phyloP scores from a whole-genome alignment of 2,888 invertebrate genomes.

The Acanthosoma haemorrhoidale region DNA sequence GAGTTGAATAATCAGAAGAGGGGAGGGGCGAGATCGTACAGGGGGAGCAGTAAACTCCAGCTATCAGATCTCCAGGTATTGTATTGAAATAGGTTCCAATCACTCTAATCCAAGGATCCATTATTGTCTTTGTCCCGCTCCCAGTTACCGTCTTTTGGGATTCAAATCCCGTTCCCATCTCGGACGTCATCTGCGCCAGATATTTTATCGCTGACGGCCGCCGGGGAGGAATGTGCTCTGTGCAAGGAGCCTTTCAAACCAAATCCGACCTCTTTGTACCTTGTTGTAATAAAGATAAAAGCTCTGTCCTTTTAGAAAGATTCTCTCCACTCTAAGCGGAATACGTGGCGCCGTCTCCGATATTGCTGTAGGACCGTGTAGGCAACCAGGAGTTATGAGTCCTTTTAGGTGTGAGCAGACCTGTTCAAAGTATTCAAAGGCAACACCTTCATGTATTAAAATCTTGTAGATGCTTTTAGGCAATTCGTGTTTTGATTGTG shows the following conservation, averaged over 20 bases:
- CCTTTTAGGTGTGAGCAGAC: not conserved
- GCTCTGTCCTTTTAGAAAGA: not conserved
- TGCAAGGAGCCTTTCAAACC: not conserved
- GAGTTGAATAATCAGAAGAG: not conserved
- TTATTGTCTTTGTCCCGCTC: not conserved
- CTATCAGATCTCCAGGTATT: not conserved
- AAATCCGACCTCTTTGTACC: not conserved
- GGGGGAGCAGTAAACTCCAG: slow-evolving; percentile 2
- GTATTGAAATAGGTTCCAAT: slow-evolving; percentile 7
- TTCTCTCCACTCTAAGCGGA: not conserved
- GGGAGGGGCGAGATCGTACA: too few relatives aligned
- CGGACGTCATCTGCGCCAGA: slow-evolving; percentile 3
- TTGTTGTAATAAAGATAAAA: slow-evolving; percentile 2
- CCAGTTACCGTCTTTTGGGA: slow-evolving; percentile 7
- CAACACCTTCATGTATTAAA: too few relatives aligned
- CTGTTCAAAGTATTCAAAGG: not conserved
- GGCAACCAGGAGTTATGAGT: not conserved
- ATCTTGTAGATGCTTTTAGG: too few relatives aligned
- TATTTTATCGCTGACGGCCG: not conserved
- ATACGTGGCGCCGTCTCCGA: not conserved
- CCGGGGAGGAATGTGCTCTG: not conserved
- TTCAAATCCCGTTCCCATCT: slow-evolving; percentile 11
- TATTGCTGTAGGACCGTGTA: not conserved
- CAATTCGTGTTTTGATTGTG: too few relatives aligned
- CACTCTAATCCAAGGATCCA: slow-evolving; percentile 8